A percentile compares a stretch with the other conserved stretches of the same genome.
Evolutionary conservation across 2,113 vertebrate genomes (phyloP).

Genomic region (Procavia capensis): DNA sequence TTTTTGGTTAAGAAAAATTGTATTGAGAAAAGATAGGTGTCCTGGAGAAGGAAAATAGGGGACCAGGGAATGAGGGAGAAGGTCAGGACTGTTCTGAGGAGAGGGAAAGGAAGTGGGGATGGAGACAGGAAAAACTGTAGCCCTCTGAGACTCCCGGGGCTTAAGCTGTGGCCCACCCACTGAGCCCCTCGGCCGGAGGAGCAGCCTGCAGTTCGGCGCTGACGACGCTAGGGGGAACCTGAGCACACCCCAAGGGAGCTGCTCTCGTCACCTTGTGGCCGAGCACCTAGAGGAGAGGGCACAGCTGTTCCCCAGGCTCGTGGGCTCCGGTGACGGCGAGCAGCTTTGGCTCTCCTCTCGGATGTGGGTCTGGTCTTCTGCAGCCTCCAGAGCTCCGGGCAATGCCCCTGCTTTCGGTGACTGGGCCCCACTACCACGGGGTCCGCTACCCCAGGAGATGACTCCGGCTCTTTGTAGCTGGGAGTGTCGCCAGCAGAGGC

Average conservation of each 20-base stretch:
- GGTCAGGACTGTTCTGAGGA: neutral
- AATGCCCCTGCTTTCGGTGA: neutral
- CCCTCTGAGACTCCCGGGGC: neutral
- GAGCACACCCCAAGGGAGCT: neutral
- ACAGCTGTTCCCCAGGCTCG: neutral
- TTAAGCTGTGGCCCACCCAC: too few species aligned
- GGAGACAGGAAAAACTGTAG: neutral
- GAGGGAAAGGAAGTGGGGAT: too few species aligned
- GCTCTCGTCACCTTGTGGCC: neutral
- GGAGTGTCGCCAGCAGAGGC: neutral
- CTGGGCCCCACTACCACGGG: too few species aligned
- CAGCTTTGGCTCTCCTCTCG: neutral
- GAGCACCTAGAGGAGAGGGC: neutral
- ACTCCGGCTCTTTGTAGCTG: neutral
- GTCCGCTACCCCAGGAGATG: neutral
- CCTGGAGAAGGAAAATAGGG: neutral
- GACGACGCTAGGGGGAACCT: neutral
- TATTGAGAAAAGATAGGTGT: neutral
- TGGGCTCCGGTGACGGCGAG: rapidly evolving
- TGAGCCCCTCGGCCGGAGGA: too few species aligned
- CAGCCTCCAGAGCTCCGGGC: neutral
- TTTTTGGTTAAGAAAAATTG: neutral
- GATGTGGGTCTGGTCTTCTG: neutral
- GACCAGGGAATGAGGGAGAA: neutral
- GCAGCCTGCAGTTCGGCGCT: neutral